Evolutionary conservation across 2,888 invertebrate species (phyloP).

Genomic region (Masnerella sp.): DNA sequence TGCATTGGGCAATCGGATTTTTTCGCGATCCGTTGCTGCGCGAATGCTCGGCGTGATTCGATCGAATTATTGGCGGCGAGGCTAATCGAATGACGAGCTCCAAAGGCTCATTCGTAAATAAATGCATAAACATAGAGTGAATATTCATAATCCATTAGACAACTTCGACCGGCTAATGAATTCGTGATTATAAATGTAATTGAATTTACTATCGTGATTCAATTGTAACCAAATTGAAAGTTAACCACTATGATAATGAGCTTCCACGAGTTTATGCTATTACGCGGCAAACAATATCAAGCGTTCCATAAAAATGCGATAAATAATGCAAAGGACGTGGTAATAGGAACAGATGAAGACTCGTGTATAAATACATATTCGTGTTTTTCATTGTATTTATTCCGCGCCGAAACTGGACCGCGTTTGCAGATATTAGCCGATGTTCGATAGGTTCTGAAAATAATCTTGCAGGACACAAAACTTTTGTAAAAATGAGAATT

Average conservation of each 20-base stretch:
- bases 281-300: background rate
- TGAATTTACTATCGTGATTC: constrained; percentile 31
- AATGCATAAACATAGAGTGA: constrained; percentile 32
- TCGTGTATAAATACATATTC: no score
- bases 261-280: constrained; percentile 14
- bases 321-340: no score
- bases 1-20: no score
- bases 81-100: constrained; percentile 28
- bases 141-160: constrained; percentile 46
- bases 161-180: constrained; percentile 29
- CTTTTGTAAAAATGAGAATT: no score
- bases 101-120: constrained; percentile 37
- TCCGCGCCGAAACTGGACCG: no score
- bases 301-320: no score
- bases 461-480: no score
- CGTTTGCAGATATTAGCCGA: no score
- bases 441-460: no score
- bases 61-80: constrained; percentile 22
- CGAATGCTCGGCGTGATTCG: constrained; percentile 4
- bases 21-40: constrained; percentile 3
- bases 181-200: constrained; percentile 41
- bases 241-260: constrained; percentile 24
- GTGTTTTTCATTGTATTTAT: no score
- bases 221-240: constrained; percentile 30
- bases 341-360: no score